Percentiles rank a stretch among this genome's conserved stretches.
phyloP scores from a whole-genome alignment of 2,888 invertebrate genomes.

The Clepsis dumicolana region DNA sequence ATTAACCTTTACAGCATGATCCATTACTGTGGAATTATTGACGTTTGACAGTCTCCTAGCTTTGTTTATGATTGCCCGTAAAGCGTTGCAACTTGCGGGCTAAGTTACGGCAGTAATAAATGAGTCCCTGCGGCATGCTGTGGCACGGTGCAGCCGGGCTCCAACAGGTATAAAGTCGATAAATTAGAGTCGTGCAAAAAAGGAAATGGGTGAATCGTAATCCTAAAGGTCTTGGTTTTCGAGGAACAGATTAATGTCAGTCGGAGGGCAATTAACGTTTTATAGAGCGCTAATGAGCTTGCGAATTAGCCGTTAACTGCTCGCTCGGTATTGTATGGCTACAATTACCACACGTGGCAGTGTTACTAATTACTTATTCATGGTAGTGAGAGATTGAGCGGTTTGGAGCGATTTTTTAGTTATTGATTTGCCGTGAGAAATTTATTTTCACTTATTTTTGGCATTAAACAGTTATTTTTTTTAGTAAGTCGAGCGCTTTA shows the following conservation, averaged over 20 bases:
- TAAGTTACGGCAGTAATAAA: conserved; percentile 2
- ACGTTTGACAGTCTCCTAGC: not conserved
- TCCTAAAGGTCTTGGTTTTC: conserved; percentile 48
- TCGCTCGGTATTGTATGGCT: conserved; percentile 18
- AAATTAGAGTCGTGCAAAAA: conserved; percentile 29
- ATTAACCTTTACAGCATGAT: not conserved
- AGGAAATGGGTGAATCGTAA: conserved; percentile 36
- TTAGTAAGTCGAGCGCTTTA: too few species aligned
- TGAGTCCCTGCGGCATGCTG: conserved; percentile 10
- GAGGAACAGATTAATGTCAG: conserved; percentile 53
- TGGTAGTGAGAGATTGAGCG: not conserved
- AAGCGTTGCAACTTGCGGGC: not conserved
- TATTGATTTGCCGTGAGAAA: not conserved
- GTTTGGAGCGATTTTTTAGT: not conserved
- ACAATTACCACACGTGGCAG: conserved; percentile 26
- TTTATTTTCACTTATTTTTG: too few species aligned
- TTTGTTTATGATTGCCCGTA: not conserved
- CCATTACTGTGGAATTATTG: not conserved
- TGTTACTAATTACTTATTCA: conserved; percentile 2
- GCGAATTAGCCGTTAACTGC: conserved; percentile 35
- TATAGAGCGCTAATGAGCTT: conserved; percentile 48
- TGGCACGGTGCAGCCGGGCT: not conserved
- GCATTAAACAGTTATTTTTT: not conserved
- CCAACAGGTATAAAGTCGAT: conserved; percentile 12
- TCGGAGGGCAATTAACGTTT: conserved; percentile 59